Conservation (phyloP, 2,113 vertebrate genomes). For the Erinaceus europaeus region DNA sequence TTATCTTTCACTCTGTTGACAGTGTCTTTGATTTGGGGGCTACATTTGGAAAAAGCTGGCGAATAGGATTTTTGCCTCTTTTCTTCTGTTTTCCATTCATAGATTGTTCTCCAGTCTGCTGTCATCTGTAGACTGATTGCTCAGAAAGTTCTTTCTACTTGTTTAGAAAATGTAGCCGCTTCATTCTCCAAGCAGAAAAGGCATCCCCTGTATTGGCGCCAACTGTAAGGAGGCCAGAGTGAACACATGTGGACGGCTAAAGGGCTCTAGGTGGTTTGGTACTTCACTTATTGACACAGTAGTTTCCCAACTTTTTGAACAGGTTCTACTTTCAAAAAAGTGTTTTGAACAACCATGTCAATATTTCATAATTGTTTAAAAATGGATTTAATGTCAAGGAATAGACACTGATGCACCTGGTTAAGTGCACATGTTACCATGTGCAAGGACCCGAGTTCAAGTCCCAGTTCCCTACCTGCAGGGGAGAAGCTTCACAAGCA, state of each 20-base stretch:
- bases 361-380: neutral
- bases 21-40: neutral
- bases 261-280: neutral
- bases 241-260: neutral
- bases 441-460: no score
- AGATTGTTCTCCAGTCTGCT: neutral
- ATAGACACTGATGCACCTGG: no score
- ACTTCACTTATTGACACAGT: neutral
- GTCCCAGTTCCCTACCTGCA: no score
- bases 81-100: neutral
- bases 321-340: neutral
- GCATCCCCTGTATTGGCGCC: neutral
- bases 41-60: neutral
- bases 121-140: neutral
- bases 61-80: neutral
- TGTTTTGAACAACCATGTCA: neutral
- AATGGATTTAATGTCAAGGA: neutral
- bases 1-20: no score
- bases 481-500: no score
- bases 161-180: neutral
- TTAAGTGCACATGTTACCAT: no score
- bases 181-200: conserved; percentile 7
- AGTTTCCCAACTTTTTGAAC: neutral
- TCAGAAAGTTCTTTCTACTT: conserved; percentile 32
- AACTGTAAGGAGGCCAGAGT: neutral